phyloP scores from a whole-genome alignment of 2,888 invertebrate species.

The Cylindroiulus punctatus region DNA sequence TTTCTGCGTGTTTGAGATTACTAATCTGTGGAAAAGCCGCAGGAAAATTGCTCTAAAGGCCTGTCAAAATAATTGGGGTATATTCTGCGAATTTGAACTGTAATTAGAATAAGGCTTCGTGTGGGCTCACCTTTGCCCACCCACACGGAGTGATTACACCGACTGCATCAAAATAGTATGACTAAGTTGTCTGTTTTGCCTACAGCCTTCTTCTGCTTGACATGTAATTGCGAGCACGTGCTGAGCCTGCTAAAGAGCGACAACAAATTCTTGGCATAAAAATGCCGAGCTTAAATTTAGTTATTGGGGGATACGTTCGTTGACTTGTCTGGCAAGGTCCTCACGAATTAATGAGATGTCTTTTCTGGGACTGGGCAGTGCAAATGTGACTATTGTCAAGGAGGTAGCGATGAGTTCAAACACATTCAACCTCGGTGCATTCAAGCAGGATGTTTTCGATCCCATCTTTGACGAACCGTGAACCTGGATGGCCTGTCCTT shows the following conservation, averaged over 20 bases:
- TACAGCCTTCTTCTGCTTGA: not conserved
- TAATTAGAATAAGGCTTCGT: not conserved
- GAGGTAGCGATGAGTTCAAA: no score
- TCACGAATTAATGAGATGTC: not conserved
- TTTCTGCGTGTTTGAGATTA: not conserved
- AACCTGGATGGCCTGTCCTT: not conserved
- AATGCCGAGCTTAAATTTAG: conserved; percentile 1
- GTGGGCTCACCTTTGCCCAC: conserved; percentile 13
- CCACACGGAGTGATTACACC: not conserved
- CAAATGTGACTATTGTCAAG: not conserved
- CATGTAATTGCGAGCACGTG: conserved; percentile 8
- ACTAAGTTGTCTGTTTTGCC: not conserved
- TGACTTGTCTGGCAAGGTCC: not conserved
- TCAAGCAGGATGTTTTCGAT: not conserved
- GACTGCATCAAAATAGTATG: not conserved
- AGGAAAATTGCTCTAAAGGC: not conserved
- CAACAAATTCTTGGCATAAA: not conserved
- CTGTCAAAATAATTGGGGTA: not conserved
- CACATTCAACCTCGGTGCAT: no score
- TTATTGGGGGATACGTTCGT: not conserved
- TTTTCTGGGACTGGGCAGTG: not conserved
- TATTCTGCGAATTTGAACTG: not conserved
- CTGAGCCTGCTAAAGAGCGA: not conserved
- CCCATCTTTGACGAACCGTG: not conserved
- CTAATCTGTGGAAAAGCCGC: not conserved